Evolutionary conservation across 2,888 invertebrate species (phyloP), one percentile per base, ranked within the genome.

Genomic region (Amphimallon solstitiale): DNA sequence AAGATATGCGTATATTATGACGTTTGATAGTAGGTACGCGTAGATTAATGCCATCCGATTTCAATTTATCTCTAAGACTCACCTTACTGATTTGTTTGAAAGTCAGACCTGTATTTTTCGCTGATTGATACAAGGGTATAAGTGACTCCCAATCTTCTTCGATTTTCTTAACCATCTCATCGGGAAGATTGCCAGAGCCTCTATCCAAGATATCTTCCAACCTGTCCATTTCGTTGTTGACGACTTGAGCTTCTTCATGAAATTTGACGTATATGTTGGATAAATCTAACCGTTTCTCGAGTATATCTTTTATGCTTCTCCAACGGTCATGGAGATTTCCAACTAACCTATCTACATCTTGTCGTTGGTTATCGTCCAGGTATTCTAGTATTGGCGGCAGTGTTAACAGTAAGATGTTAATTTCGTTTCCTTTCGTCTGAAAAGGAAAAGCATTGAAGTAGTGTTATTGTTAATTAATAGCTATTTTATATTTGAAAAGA

Each of bases 211-310:
- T 85, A 2, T 85, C 82, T 75, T 92, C 90, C 52, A 92, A 75
- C 63, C 84, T 84, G 75, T 91, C 89, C 79, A 92, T 85, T 76
- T 90, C 89, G 66, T 84, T 85, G 67, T 86, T 85, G 49, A 92
- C 84, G 77, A 88, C 87, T 66, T 88, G 86, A 15, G 90, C 89
- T 69, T 88, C 87, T 75, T 88, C 86, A 73, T 91, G 90, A 82
- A 93, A 92, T 71, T 90, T 88, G 43, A 90, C 88, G 75, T 92
- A 91, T 69, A 89, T 80, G 43, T 86, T 86, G 12, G 89, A 87
- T 14, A 92, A 82, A 68, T 89, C 87, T 66, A 92, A 86, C 64
- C 93, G 86, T 65, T 84, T 84, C 66, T 89, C 85, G 4, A 91
- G 80, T 21, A 87, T 78, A 68, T 86, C 86, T 73, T 88, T 87